Evolutionary conservation across 2,113 vertebrate genomes (phyloP).

Genomic region (Pelobates fuscus): DNA sequence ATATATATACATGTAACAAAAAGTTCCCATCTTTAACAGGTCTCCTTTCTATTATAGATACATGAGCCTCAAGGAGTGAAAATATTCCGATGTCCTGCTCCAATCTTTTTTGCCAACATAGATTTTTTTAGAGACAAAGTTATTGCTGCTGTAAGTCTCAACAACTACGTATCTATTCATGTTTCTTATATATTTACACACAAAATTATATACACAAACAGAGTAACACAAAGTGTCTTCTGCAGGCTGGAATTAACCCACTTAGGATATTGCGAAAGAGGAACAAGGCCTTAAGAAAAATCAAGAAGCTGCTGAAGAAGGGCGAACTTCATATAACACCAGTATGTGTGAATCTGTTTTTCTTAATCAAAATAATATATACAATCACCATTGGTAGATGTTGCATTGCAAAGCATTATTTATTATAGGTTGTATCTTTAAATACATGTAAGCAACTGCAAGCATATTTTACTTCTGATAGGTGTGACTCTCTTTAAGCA

Average conservation of each 20-base stretch:
- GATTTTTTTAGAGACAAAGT: slow-evolving; percentile 88
- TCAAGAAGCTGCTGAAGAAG: slow-evolving; percentile 80
- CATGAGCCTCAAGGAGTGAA: slow-evolving; percentile 88
- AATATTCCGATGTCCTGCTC: slow-evolving; percentile 91
- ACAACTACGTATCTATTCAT: background rate
- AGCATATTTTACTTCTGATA: no score
- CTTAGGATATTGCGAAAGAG: slow-evolving; percentile 85
- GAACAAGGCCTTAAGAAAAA: slow-evolving; percentile 88
- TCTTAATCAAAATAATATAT: no score
- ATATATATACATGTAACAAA: no score
- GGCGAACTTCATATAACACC: slow-evolving; percentile 78
- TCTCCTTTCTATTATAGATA: slow-evolving; percentile 65
- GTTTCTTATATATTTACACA: background rate
- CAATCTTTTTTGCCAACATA: slow-evolving; percentile 93
- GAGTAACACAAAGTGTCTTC: slow-evolving; percentile 14
- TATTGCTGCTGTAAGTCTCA: slow-evolving; percentile 79
- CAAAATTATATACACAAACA: background rate
- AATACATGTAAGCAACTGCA: background rate
- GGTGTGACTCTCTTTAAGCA: background rate
- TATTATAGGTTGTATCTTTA: background rate
- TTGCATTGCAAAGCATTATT: no score
- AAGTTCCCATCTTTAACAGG: background rate
- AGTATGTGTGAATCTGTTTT: slow-evolving; percentile 63
- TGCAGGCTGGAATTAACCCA: slow-evolving; percentile 88
- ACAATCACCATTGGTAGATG: no score